Base-by-base conservation (phyloP, 2,797 vertebrate species). In the Triplophysa yarkandensis region DNA sequence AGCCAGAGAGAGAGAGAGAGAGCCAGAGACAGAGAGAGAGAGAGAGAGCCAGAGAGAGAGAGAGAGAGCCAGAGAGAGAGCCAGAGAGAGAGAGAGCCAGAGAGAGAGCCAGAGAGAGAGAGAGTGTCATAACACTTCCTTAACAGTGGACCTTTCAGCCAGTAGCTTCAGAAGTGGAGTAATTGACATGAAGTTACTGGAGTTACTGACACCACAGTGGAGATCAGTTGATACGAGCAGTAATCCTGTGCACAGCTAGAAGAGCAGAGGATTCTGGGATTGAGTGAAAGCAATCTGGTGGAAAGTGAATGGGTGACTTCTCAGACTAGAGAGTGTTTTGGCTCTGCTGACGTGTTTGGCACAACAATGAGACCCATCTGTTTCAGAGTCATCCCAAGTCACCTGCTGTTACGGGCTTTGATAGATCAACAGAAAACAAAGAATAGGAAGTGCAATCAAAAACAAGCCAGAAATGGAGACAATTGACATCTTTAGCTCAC, bases 321-420 rank as follows among this genome's bases (percentile, higher is more conserved):
- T 69, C 46, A 73, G 64, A 67, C 6, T 19, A 2, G 21, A 48
- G 81, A 41, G 81, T 32, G 66, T 73, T 72, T 81, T 63, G 78
- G 83, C 81, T 76, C 68, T n/a, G 72, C 75, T 74, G 83, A 88
- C 81, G 81, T 86, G 89, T 85, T 81, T 84, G 76, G 88, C 83
- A 85, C 85, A 81, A 83, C 87, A 87, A 91, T 83, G 83, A 82
- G 80, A 77, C 80, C 17, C 74, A 64, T 72, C 77, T 81, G 85
- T 85, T 89, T 80, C 83, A 80, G 32, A 66, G 77, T 71, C n/a
- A 64, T 21, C 78, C 77, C 25, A 55, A 78, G 72, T 83, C 68
- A 79, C 81, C 85, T 88, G 87, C 90, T 60, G 68, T 74, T 32
- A 34, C 16, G 27, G 62, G 85, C 85, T 84, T 79, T 90, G 88